Evolutionary conservation across 2,797 vertebrate species (phyloP).

Genomic region (Oreochromis mossambicus): DNA sequence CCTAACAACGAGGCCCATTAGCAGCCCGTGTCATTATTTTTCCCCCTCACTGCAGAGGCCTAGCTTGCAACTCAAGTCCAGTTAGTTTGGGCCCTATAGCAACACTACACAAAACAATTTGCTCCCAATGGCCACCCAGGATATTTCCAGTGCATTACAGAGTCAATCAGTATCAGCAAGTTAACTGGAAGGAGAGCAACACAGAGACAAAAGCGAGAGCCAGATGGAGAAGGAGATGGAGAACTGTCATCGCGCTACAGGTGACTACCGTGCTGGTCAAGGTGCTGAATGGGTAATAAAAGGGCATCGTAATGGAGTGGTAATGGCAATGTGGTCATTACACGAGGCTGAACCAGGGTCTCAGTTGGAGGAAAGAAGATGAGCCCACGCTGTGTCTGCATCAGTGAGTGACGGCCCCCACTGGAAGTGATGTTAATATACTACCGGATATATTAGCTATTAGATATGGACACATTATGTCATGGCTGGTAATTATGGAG

Average conservation of each 20-base stretch:
- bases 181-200: conserved; percentile 10
- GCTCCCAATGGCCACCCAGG: conserved; percentile 34
- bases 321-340: conserved; percentile 21
- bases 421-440: conserved; percentile 7
- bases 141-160: conserved; percentile 37
- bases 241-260: conserved; percentile 25
- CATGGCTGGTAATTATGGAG: not conserved
- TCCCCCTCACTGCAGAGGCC: not conserved
- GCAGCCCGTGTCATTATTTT: conserved; percentile 15
- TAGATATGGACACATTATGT: not conserved
- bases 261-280: not conserved
- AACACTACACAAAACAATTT: conserved; percentile 41
- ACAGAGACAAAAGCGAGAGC: not conserved
- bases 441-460: conserved; percentile 11
- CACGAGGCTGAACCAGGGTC: conserved; percentile 23
- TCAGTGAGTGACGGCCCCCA: not conserved
- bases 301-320: conserved; percentile 7
- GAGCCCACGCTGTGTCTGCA: not conserved
- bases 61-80: not conserved
- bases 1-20: conserved; percentile 16
- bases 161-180: conserved; percentile 17
- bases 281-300: conserved; percentile 41
- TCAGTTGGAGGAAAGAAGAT: not conserved
- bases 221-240: conserved; percentile 1
- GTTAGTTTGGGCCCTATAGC: conserved; percentile 25